Conservation (phyloP, 92 coral and sea anemone genomes). For the Zoanthus gigantus region DNA sequence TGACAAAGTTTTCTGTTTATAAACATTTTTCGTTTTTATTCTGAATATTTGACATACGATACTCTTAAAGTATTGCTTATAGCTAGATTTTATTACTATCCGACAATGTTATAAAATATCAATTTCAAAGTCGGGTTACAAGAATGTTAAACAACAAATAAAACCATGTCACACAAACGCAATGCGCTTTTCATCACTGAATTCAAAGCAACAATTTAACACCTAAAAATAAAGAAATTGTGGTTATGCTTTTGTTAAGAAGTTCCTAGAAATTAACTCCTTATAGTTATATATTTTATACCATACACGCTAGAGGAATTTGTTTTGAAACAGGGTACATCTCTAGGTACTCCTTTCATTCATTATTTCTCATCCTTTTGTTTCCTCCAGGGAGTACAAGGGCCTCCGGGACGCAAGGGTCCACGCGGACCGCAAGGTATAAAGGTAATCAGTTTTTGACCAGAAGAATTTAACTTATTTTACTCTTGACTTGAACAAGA, state of each 20-base stretch:
- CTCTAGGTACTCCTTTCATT: neutral
- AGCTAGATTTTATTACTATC: neutral
- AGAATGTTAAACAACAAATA: neutral
- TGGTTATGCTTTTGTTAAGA: slow-evolving; percentile 17
- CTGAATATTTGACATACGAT: neutral
- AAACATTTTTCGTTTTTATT: neutral
- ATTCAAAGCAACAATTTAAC: neutral
- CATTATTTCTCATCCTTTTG: slow-evolving; percentile 10
- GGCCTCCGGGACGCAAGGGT: slow-evolving; percentile 45
- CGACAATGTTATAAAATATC: neutral
- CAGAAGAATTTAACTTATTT: slow-evolving; percentile 20
- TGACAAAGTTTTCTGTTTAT: neutral
- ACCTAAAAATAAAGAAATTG: neutral
- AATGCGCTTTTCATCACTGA: slow-evolving; percentile 19
- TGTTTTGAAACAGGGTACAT: neutral
- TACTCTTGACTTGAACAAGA: slow-evolving; percentile 5
- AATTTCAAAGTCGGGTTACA: neutral
- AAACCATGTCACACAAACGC: neutral
- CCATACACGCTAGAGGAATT: neutral
- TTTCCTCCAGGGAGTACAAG: slow-evolving; percentile 26
- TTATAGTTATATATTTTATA: neutral
- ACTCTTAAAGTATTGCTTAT: neutral
- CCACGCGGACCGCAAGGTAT: slow-evolving; percentile 30
- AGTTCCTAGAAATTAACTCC: neutral
- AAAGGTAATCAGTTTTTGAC: slow-evolving; percentile 24